These are phyloP conservation scores for Micoletzkya japonica DNA, from an alignment of 2,888 invertebrate species.

Conservation along the genomic window DNA sequence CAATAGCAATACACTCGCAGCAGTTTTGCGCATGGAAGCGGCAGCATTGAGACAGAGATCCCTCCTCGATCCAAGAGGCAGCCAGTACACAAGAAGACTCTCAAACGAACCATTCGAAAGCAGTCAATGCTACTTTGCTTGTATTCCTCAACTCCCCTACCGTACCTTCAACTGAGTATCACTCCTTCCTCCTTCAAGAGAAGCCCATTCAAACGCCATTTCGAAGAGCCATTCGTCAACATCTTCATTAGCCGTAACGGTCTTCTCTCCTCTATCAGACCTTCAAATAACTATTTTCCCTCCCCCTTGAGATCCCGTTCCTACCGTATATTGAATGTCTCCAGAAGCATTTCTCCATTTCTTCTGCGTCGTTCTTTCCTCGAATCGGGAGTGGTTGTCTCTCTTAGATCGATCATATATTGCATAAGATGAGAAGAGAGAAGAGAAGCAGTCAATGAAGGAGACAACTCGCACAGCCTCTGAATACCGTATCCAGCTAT, in stretches of 20 bases:
- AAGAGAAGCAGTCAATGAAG: too few relatives aligned
- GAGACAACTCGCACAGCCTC: too few relatives aligned
- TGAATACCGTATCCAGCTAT: too few relatives aligned
- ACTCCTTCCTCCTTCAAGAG: neutral
- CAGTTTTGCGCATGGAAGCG: constrained; percentile 29
- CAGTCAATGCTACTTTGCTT: neutral
- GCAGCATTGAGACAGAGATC: constrained; percentile 54
- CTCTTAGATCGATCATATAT: too few relatives aligned
- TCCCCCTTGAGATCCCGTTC: neutral
- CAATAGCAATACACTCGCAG: neutral
- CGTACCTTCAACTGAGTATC: constrained; percentile 22
- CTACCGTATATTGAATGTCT: neutral
- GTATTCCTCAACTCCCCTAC: constrained; percentile 32
- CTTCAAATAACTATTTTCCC: constrained; percentile 33
- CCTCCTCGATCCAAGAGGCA: constrained; percentile 47
- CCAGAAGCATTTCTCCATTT: neutral
- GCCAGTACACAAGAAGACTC: constrained; percentile 46
- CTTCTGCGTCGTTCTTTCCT: neutral
- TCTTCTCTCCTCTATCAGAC: constrained; percentile 33
- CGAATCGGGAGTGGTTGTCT: neutral
- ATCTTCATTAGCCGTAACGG: constrained; percentile 51
- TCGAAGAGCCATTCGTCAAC: constrained; percentile 52
- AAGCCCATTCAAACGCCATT: constrained; percentile 37
- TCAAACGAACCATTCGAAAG: neutral
- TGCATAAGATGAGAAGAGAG: too few relatives aligned